A percentile compares a stretch with the other conserved stretches of the same genome.
These are phyloP conservation scores for Germaria angustata DNA, from an alignment of 2,888 invertebrate species.

Conservation along the genomic window DNA sequence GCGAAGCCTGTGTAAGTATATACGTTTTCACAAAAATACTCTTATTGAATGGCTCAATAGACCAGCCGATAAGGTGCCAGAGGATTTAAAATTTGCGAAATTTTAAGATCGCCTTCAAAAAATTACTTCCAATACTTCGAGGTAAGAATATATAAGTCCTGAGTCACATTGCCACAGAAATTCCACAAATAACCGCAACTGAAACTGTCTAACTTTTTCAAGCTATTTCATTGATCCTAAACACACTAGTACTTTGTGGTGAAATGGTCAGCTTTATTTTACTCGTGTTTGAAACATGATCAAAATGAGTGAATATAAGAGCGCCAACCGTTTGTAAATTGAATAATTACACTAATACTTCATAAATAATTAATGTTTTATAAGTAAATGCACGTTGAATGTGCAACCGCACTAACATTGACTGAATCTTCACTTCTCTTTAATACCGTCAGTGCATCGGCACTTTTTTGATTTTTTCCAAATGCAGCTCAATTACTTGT, in stretches of 20 bases:
- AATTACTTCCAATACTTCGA: no score
- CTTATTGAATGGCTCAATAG: no score
- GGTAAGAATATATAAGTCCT: no score
- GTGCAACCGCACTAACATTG: slow-evolving; percentile 47
- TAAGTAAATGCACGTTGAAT: slow-evolving; percentile 60
- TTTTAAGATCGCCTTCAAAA: no score
- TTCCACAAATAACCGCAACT: not conserved
- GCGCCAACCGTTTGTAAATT: slow-evolving; percentile 71
- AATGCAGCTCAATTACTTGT: slow-evolving; percentile 64
- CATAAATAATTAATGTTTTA: slow-evolving; percentile 75
- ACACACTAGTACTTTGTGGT: not conserved
- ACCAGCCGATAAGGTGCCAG: no score
- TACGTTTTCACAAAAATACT: no score
- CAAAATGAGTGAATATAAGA: slow-evolving; percentile 54
- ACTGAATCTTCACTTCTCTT: not conserved
- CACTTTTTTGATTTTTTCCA: slow-evolving; percentile 22
- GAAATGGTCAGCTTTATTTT: slow-evolving; percentile 32
- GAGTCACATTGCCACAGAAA: no score
- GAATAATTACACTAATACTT: slow-evolving; percentile 75
- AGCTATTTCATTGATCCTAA: no score
- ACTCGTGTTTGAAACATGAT: slow-evolving; percentile 44
- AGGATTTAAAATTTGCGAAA: no score
- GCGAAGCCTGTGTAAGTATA: no score
- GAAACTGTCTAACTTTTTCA: not conserved
- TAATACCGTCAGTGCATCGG: slow-evolving; percentile 13